Conservation (phyloP, 1,140 invertebrate species). For the Orius insidiosus region DNA sequence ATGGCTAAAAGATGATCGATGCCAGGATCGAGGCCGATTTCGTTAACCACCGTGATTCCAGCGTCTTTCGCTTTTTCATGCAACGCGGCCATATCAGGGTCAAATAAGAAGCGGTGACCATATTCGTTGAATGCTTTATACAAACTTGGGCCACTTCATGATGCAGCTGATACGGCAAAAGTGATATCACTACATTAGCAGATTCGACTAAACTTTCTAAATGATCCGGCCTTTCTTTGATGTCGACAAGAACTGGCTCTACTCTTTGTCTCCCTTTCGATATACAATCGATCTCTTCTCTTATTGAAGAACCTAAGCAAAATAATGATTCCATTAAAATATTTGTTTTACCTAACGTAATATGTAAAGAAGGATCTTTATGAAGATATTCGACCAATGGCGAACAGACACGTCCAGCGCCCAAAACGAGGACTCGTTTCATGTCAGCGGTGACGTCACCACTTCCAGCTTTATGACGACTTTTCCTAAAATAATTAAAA, state of each 20-base stretch:
- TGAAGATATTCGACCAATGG: conserved; percentile 89
- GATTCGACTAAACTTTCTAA: conserved; percentile 51
- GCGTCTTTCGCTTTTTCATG: conserved; percentile 38
- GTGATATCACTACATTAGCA: conserved; percentile 70
- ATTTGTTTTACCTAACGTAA: conserved; percentile 53
- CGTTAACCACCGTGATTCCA: conserved; percentile 29
- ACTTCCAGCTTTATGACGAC: conserved; percentile 17
- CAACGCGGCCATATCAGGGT: conserved; percentile 64
- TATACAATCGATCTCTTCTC: conserved; percentile 71
- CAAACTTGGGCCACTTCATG: conserved; percentile 70
- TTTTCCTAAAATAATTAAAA: conserved; percentile 4
- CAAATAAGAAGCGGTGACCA: conserved; percentile 94
- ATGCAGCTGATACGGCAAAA: conserved; percentile 86
- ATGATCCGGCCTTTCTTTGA: conserved; percentile 48
- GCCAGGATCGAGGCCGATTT: conserved; percentile 93
- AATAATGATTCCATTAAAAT: neutral
- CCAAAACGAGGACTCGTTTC: conserved; percentile 51
- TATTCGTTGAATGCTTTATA: conserved; percentile 66
- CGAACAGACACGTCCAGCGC: conserved; percentile 84
- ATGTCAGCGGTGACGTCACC: conserved; percentile 1
- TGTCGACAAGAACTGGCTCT: conserved; percentile 63
- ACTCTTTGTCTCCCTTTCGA: conserved; percentile 61
- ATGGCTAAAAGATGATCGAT: conserved; percentile 94
- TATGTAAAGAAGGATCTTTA: conserved; percentile 55
- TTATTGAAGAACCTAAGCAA: conserved; percentile 56